A percentile compares a stretch with the other conserved stretches of the same genome.
Evolutionary conservation across 2,797 vertebrate genomes (phyloP).

Genomic region (Pseudopleuronectes americanus): DNA sequence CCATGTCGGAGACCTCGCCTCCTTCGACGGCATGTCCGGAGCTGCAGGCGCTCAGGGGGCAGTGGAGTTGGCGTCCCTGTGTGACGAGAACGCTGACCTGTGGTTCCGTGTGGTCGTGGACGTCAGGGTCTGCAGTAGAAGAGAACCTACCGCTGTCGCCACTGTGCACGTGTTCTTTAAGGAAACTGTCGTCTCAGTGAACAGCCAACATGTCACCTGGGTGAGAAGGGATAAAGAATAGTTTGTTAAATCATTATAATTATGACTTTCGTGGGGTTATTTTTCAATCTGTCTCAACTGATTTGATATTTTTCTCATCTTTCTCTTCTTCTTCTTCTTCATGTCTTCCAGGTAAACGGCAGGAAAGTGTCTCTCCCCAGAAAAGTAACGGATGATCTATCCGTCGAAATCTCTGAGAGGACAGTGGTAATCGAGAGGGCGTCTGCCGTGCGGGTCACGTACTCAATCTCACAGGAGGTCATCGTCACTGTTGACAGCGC

Average conservation of each 20-base stretch:
- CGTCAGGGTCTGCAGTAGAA: slow-evolving; percentile 64
- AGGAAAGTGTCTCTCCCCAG: slow-evolving; percentile 71
- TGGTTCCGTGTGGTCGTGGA: slow-evolving; percentile 86
- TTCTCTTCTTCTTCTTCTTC: not conserved
- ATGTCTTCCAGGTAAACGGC: slow-evolving; percentile 80
- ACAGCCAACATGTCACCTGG: slow-evolving; percentile 74
- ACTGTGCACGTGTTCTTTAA: slow-evolving; percentile 76
- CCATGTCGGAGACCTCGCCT: slow-evolving; percentile 59
- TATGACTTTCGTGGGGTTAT: not conserved
- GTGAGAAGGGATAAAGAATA: slow-evolving; percentile 69
- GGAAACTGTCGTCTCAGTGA: slow-evolving; percentile 74
- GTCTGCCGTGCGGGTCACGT: slow-evolving; percentile 71
- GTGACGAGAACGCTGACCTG: slow-evolving; percentile 36
- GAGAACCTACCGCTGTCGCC: slow-evolving; percentile 7
- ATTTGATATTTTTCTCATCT: not conserved
- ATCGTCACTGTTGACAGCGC: slow-evolving; percentile 55
- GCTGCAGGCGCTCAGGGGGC: slow-evolving; percentile 56
- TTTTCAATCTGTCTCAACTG: not conserved
- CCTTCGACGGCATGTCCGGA: slow-evolving; percentile 81
- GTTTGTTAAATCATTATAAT: not conserved
- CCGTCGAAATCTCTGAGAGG: slow-evolving; percentile 62
- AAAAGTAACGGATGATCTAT: slow-evolving; percentile 49
- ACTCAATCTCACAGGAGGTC: slow-evolving; percentile 71
- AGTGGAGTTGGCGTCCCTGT: slow-evolving; percentile 79
- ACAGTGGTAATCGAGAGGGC: slow-evolving; percentile 66